A percentile compares a stretch with the other conserved stretches of the same genome.
Conservation (phyloP, 2,888 invertebrate species). For the Lordiphosa andalusiaca region DNA sequence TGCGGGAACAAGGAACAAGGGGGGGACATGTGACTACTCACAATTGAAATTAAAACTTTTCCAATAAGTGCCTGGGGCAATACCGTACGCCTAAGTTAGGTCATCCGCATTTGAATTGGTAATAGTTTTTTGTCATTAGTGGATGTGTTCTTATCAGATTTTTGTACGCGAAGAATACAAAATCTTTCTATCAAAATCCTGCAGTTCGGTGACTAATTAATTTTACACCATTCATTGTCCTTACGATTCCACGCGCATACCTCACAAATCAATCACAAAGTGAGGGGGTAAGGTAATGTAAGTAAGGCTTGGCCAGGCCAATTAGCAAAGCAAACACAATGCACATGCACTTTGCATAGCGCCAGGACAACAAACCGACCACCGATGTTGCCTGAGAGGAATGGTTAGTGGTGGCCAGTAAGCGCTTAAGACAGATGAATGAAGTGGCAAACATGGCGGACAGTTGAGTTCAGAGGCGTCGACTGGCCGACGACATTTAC, state of each 20-base stretch:
- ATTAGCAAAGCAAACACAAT: slow-evolving; percentile 66
- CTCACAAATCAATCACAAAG: slow-evolving; percentile 68
- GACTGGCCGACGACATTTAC: slow-evolving; percentile 60
- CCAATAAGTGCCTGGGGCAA: neutral
- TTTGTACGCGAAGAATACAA: too few relatives aligned
- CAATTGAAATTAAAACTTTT: too few relatives aligned
- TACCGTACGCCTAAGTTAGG: too few relatives aligned
- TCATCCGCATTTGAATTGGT: too few relatives aligned
- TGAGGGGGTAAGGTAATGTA: slow-evolving; percentile 1
- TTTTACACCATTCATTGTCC: slow-evolving; percentile 68
- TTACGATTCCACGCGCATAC: slow-evolving; percentile 50
- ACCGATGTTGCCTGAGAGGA: neutral
- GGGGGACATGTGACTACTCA: slow-evolving; percentile 72
- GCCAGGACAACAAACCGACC: slow-evolving; percentile 35
- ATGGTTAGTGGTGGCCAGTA: slow-evolving; percentile 9
- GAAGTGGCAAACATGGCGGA: slow-evolving; percentile 69
- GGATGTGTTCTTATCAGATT: too few relatives aligned
- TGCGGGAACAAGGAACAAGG: slow-evolving; percentile 1
- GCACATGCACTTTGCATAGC: slow-evolving; percentile 63
- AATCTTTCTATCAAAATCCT: neutral
- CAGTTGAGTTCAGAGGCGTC: slow-evolving; percentile 46
- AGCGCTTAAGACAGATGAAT: slow-evolving; percentile 72
- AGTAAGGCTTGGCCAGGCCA: slow-evolving; percentile 38
- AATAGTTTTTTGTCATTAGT: too few relatives aligned
- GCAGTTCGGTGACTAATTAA: slow-evolving; percentile 59